phyloP scores from a whole-genome alignment of 2,888 invertebrate species.

The Mechanitis messenoides region DNA sequence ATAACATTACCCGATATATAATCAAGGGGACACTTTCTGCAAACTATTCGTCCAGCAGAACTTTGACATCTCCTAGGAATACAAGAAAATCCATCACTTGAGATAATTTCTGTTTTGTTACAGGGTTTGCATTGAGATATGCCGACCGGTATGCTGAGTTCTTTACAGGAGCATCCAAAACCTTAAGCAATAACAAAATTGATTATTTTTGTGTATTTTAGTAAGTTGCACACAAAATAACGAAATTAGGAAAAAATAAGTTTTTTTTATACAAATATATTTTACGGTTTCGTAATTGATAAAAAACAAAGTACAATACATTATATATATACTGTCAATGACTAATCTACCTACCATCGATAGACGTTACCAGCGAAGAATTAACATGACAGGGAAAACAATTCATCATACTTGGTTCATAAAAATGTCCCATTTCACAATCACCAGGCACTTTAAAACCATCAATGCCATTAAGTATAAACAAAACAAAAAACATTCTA shows the following conservation, averaged over 20 bases:
- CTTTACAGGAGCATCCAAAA: constrained; percentile 55
- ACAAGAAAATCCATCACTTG: constrained; percentile 53
- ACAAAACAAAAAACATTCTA: constrained; percentile 12
- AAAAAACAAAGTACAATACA: too few relatives aligned
- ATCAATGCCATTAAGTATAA: constrained; percentile 22
- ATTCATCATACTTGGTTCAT: constrained; percentile 48
- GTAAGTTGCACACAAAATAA: too few relatives aligned
- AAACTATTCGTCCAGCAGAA: constrained; percentile 47
- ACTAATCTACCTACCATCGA: constrained; percentile 51
- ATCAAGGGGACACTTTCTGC: constrained; percentile 62
- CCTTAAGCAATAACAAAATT: constrained; percentile 38
- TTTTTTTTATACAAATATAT: too few relatives aligned
- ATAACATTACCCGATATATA: constrained; percentile 51
- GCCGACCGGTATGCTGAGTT: constrained; percentile 46
- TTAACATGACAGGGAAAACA: constrained; percentile 56
- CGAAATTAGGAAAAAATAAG: too few relatives aligned
- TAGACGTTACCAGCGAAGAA: constrained; percentile 49
- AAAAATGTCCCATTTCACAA: constrained; percentile 51
- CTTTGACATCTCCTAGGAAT: constrained; percentile 61
- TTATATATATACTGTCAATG: background rate
- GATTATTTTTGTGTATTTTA: too few relatives aligned
- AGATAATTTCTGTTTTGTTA: constrained; percentile 54
- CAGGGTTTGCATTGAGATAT: constrained; percentile 49
- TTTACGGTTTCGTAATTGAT: too few relatives aligned
- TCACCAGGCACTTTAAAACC: constrained; percentile 41